Conservation (phyloP, 2,797 vertebrate species). For the Xyrichtys novacula region DNA sequence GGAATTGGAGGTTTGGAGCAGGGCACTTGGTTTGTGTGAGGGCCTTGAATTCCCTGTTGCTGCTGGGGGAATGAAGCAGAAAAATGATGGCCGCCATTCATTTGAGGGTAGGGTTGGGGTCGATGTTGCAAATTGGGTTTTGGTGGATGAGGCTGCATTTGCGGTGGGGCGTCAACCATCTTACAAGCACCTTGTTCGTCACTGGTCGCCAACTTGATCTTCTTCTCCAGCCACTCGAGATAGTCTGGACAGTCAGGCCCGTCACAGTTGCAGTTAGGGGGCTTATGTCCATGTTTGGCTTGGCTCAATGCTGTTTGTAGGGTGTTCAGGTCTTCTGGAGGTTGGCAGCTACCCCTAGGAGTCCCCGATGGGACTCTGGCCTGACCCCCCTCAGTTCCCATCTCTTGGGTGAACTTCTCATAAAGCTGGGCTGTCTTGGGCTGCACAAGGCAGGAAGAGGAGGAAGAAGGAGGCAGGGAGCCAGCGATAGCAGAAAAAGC, state of each 20-base stretch:
- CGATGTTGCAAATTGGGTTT: conserved; percentile 69
- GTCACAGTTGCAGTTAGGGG: conserved; percentile 96
- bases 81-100: conserved; percentile 69
- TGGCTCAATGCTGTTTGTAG: conserved; percentile 92
- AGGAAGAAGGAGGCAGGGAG: conserved; percentile 88
- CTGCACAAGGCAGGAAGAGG: conserved; percentile 70
- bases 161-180: conserved; percentile 64
- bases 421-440: conserved; percentile 88
- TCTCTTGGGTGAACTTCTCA: conserved; percentile 93
- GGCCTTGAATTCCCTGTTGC: conserved; percentile 62
- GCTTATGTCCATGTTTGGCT: conserved; percentile 94
- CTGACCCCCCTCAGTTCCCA: conserved; percentile 76
- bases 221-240: conserved; percentile 97
- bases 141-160: conserved; percentile 65
- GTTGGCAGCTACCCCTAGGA: conserved; percentile 64
- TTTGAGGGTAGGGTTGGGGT: conserved; percentile 64
- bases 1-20: conserved; percentile 86
- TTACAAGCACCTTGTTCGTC: conserved; percentile 80
- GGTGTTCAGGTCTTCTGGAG: conserved; percentile 89
- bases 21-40: conserved; percentile 60
- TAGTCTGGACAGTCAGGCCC: conserved; percentile 98
- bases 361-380: conserved; percentile 62
- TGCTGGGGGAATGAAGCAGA: conserved; percentile 68
- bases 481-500: conserved; percentile 93
- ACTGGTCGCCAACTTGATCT: conserved; percentile 89